Evolutionary conservation across 2,888 invertebrate species (phyloP), one percentile per base, ranked within the genome.

Genomic region (Plebejus melissa): DNA sequence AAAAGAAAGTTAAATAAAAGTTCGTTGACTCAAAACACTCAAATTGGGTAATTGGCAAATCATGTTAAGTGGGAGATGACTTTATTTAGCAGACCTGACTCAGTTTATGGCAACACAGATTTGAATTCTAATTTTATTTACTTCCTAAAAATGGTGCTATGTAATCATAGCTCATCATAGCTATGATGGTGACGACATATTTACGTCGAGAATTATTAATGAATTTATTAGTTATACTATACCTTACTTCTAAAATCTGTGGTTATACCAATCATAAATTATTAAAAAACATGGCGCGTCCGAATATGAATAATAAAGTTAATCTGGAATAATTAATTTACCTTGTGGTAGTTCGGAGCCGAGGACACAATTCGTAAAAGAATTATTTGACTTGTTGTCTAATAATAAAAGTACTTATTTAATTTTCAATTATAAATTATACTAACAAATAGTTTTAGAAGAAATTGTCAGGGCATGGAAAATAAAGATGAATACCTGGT

Each of bases 401-500:
- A 38, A 38, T 38, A 38, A 38, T 38, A 38, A 38, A 38, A 38
- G 38, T 38, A 38, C 38, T 38, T 5, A 38, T 46, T 9, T 46
- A 46, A 46, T 46, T 9, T 46, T 46, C 9, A 9, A 46, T 9
- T 9, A 11, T 46, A 46, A 9, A 46, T 46, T 2, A 11, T 46
- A 46, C 9, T 46, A 46, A 46, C 46, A 46, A 46, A 46, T 46
- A 11, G 9, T 46, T 46, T 46, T 46, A 11, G 46, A 46, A 32
- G 41, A 32, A 16, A 32, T 65, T 65, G 11, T 32, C 16, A 69
- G 50, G 36, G 54, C 54, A 60, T 75, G 41, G 9, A 22, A 74
- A 75, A 71, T 74, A 75, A 76, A 77, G 83, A 81, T 79, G 84
- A 85, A 86, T 84, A 94, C 94, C 94, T 93, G 85, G 91, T 87